These are phyloP conservation scores for Chlorops oryzae DNA, from an alignment of 1,140 invertebrate genomes.

Conservation along the genomic window DNA sequence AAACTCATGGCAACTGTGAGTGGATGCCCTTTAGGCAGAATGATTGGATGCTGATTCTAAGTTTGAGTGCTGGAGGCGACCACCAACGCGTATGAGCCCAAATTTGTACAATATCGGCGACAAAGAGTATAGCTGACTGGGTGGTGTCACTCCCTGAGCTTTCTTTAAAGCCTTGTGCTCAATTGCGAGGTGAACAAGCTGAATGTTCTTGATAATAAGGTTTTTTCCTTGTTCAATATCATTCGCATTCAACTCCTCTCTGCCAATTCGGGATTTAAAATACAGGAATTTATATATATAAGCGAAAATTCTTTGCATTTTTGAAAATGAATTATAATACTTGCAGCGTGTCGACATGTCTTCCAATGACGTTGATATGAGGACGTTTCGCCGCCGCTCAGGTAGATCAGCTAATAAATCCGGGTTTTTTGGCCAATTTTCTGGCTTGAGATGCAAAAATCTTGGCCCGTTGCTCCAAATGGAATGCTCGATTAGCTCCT, in stretches of 20 bases:
- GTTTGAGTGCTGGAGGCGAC: constrained; percentile 37
- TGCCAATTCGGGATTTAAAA: neutral
- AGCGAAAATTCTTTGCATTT: constrained; percentile 7
- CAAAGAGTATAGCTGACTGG: constrained; percentile 18
- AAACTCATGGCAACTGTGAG: constrained; percentile 37
- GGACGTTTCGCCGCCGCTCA: constrained; percentile 15
- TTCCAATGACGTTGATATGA: neutral
- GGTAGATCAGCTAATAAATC: no score
- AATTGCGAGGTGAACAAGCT: constrained; percentile 13
- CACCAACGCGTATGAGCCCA: constrained; percentile 42
- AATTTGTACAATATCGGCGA: constrained; percentile 37
- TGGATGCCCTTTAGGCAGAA: constrained; percentile 33
- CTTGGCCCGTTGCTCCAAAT: constrained; percentile 11
- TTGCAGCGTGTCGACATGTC: neutral
- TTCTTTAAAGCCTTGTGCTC: constrained; percentile 3
- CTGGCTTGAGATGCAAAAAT: no score
- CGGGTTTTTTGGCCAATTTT: no score
- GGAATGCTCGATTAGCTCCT: neutral
- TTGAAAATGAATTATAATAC: neutral
- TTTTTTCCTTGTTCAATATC: constrained; percentile 4
- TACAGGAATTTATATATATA: no score
- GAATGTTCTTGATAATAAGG: constrained; percentile 15
- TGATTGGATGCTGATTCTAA: constrained; percentile 43
- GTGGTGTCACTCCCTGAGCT: constrained; percentile 13
- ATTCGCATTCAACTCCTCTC: constrained; percentile 1